Base-by-base conservation (phyloP, 2,888 invertebrate species). In the Cephus sareptanus region DNA sequence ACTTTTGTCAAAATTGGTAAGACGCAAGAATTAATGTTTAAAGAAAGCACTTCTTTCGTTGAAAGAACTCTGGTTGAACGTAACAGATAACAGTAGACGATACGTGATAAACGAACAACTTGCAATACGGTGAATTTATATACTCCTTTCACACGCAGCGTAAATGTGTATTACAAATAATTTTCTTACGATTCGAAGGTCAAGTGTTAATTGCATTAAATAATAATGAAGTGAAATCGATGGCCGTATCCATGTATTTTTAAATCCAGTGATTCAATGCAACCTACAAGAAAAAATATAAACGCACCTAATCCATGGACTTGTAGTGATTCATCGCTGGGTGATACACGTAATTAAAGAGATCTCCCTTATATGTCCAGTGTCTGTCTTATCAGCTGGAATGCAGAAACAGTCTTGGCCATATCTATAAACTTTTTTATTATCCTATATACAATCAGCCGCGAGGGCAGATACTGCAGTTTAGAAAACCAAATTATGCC, bases 301-400 rank as follows among this genome's bases (percentile, higher is more conserved):
- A 56, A 56, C 9, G 56, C 56, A 33, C 68, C 11, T 77, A 33
- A 15, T 74, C 56, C 23, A 74, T 23, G 73, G 37, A 30, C 73
- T 33, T 6, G 34, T 31, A 76, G 37, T 76, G 76, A 79, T 75
- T 79, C 76, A 79, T 79, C 74, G 34, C 37, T 70, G 34, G 34
- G 13, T 35, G 76, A 79, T 70, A 76, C 37, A 75, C 69, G 75
- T 77, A 69, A 76, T 76, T 75, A 30, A 35, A 23, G n/a, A 34
- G 69, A 71, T 37, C 70, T 77, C 75, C 77, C 75, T 40, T 75
- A 71, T 78, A 76, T 71, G 73, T 73, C 56, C 70, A 76, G 75
- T 73, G 76, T 73, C 73, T 76, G 56, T 76, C 73, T 76, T 78
- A 78, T 78, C 78, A 76, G 35, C 70, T 69, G 77, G 77, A 75